Conservation (phyloP, 2,888 invertebrate genomes). For the Rhopalosiphum nymphaeae region DNA sequence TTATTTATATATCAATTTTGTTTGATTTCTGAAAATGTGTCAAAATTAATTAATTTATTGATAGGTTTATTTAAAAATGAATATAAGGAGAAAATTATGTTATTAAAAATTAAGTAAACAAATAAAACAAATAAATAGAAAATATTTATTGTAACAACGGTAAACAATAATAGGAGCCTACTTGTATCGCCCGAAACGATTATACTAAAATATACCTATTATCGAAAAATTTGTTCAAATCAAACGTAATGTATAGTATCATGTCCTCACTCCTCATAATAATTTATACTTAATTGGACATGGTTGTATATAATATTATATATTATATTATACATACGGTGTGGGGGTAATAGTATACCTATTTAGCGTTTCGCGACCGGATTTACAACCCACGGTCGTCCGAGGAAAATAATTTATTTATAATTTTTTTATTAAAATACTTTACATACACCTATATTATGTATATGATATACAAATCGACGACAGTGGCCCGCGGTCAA, state of each 20-base stretch:
- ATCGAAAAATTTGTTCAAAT: neutral
- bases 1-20: neutral
- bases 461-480: neutral
- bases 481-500: conserved; percentile 35
- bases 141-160: neutral
- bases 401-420: neutral
- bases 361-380: conserved; percentile 18
- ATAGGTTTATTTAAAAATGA: neutral
- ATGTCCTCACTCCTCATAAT: neutral
- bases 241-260: neutral
- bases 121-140: neutral
- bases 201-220: neutral
- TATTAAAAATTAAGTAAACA: neutral
- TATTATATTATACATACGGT: neutral
- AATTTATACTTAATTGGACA: neutral
- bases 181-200: neutral
- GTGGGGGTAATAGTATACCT: neutral
- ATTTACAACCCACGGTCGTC: conserved; percentile 14
- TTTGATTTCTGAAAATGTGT: neutral
- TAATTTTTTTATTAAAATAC: neutral
- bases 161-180: neutral
- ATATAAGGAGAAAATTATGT: neutral
- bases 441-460: neutral
- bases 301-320: neutral
- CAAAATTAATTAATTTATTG: neutral